Conservation (phyloP, 2,113 vertebrate genomes). For the Geococcyx californianus region DNA sequence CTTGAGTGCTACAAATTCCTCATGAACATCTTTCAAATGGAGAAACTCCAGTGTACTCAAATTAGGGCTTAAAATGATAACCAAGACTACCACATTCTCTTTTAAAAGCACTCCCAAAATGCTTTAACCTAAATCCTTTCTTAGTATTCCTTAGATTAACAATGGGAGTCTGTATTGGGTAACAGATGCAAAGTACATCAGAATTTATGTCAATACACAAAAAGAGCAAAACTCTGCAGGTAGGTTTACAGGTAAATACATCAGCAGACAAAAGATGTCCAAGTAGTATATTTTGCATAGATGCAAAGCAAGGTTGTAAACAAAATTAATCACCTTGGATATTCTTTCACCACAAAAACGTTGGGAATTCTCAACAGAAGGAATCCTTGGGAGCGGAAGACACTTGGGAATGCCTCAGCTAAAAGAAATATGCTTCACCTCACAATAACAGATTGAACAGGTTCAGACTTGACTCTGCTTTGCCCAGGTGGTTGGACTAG, state of each 20-base stretch:
- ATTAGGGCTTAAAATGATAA: background rate
- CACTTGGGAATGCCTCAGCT: background rate
- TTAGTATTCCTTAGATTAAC: background rate
- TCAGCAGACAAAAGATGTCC: background rate
- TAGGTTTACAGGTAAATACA: background rate
- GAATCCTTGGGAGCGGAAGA: background rate
- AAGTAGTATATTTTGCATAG: background rate
- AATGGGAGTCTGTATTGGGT: background rate
- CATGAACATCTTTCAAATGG: background rate
- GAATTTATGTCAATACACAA: background rate
- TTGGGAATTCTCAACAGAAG: background rate
- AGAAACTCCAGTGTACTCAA: background rate
- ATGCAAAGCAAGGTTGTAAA: background rate
- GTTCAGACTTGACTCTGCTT: background rate
- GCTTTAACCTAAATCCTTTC: background rate
- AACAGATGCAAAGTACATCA: background rate
- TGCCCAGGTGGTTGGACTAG: background rate
- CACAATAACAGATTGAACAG: background rate
- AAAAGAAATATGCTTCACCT: background rate
- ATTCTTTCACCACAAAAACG: background rate
- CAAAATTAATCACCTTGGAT: background rate
- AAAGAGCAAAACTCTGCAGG: background rate
- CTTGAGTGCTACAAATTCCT: background rate
- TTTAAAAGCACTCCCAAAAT: background rate
- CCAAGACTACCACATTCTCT: background rate